These are phyloP conservation scores for Coranthus polyacanthus DNA, from an alignment of 2,797 vertebrate species.

Conservation along the genomic window DNA sequence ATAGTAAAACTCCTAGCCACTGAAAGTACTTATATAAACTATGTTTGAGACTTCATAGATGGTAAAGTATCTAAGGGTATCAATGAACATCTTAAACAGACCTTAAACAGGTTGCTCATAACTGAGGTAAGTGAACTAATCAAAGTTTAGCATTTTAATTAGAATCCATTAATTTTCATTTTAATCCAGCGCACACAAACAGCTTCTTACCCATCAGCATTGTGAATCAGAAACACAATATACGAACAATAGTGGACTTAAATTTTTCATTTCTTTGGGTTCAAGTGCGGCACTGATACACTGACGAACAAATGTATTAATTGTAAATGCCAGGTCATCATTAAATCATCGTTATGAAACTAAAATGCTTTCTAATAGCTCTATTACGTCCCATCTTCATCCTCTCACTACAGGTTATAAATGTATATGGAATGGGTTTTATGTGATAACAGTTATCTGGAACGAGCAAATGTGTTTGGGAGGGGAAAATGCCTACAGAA, in stretches of 20 bases:
- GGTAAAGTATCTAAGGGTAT: constrained; percentile 3
- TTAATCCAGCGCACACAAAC: not conserved
- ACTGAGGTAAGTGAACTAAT: not conserved
- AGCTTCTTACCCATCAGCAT: not conserved
- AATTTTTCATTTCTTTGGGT: not conserved
- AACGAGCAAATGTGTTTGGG: constrained; percentile 31
- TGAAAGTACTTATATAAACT: not conserved
- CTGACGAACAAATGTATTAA: not conserved
- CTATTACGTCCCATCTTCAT: not conserved
- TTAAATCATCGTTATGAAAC: not conserved
- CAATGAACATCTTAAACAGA: not conserved
- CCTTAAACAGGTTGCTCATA: too few species aligned
- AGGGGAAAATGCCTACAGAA: constrained; percentile 29
- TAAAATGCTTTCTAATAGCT: not conserved
- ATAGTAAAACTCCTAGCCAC: constrained; percentile 3
- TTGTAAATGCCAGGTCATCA: not conserved
- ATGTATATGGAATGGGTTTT: constrained; percentile 25
- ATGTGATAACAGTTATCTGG: constrained; percentile 25
- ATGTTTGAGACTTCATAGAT: not conserved
- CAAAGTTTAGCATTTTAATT: not conserved
- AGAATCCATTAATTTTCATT: too few species aligned
- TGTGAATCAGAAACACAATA: not conserved
- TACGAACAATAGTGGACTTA: not conserved
- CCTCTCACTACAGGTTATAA: constrained; percentile 19
- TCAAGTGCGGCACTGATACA: not conserved